Evolutionary conservation across 2,888 invertebrate genomes (phyloP).

Genomic region (Taphrorychus bicolor): DNA sequence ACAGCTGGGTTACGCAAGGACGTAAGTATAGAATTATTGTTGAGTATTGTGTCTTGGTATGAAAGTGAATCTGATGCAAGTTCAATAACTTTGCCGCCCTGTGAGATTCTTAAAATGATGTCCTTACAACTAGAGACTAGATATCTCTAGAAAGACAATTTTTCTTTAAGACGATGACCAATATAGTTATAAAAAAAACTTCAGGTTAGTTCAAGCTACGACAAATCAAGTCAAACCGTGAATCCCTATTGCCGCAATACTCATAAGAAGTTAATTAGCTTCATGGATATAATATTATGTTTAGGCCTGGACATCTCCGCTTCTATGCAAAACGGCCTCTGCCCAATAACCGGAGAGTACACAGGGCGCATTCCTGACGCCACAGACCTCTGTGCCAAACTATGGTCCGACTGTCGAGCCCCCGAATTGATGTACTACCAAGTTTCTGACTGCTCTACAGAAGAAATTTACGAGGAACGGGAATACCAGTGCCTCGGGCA

Average conservation of each 20-base stretch:
- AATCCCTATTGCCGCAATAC: too few species aligned
- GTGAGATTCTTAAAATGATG: too few species aligned
- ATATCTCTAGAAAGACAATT: too few species aligned
- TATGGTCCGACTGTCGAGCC: conserved; percentile 70
- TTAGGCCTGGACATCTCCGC: conserved; percentile 45
- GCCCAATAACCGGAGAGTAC: conserved; percentile 72
- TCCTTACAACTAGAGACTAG: too few species aligned
- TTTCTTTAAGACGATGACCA: too few species aligned
- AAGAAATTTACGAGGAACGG: conserved; percentile 70
- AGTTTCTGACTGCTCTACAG: conserved; percentile 67
- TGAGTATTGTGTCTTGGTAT: background rate
- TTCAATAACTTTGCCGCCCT: too few species aligned
- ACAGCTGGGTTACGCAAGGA: conserved; percentile 69
- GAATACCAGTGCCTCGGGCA: conserved; percentile 72
- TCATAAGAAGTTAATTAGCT: too few species aligned
- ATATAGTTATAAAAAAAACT: too few species aligned
- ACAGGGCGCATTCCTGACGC: conserved; percentile 69
- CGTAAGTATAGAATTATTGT: conserved; percentile 58
- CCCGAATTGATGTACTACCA: conserved; percentile 73
- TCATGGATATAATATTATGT: too few species aligned
- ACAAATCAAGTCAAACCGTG: too few species aligned
- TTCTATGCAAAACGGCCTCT: conserved; percentile 53
- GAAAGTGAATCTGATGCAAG: too few species aligned
- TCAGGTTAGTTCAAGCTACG: too few species aligned
- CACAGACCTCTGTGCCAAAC: conserved; percentile 67